Percentiles rank a stretch among this genome's conserved stretches.
Evolutionary conservation across 2,113 vertebrate species (phyloP).

Genomic region (Mellivora capensis): DNA sequence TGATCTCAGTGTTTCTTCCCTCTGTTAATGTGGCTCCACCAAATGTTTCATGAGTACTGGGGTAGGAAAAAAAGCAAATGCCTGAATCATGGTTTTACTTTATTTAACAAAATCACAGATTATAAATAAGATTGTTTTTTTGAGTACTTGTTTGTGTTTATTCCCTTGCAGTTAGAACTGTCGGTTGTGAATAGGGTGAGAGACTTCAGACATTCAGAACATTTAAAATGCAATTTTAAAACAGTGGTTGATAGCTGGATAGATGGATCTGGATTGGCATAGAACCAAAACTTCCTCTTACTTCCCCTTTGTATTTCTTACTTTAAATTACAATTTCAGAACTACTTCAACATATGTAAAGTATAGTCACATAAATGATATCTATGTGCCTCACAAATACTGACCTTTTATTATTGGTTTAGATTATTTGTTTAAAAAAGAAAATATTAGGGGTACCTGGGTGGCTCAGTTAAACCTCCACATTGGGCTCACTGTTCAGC

Average conservation of each 20-base stretch:
- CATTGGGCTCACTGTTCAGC: neutral
- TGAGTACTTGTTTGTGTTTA: neutral
- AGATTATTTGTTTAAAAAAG: neutral
- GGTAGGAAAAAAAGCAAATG: neutral
- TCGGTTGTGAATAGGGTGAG: neutral
- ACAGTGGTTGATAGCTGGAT: neutral
- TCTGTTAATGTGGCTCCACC: neutral
- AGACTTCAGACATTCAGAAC: neutral
- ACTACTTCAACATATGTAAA: neutral
- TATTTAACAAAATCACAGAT: neutral
- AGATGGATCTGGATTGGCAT: neutral
- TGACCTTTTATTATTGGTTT: neutral
- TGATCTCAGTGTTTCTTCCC: neutral
- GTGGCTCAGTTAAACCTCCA: neutral
- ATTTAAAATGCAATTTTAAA: constrained; percentile 13
- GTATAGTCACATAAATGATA: neutral
- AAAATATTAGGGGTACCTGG: neutral
- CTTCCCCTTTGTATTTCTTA: neutral
- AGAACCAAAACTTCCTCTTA: neutral
- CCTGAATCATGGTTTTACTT: neutral
- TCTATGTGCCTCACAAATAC: neutral
- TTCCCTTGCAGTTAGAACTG: neutral
- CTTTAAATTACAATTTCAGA: neutral
- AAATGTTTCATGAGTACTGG: neutral
- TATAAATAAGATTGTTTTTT: constrained; percentile 19